Evolutionary conservation across 2,113 vertebrate genomes (phyloP), one percentile per base, ranked within the genome.

Genomic region (Amblyornis subalaris): DNA sequence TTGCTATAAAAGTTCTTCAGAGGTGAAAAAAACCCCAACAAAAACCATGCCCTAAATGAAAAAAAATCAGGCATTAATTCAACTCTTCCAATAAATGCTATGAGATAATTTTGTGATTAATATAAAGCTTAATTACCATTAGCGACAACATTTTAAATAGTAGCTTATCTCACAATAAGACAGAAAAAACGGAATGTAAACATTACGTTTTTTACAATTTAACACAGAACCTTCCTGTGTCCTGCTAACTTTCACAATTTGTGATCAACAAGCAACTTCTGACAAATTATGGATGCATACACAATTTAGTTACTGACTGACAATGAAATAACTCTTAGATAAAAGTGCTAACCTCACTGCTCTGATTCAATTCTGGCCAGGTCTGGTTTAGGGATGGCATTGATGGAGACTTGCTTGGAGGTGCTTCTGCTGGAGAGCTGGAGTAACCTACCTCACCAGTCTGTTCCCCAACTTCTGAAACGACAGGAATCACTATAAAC

Each of bases 341-440:
- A 84, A 95, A 92, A 90, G 90, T 91, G 72, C 98, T 98, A 98
- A 99, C 99, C 99, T 99, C 99, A 58, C 98, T 99, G 98, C 98
- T 99, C 98, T 99, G 99, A 98, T 99, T 99, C 97, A 99, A 97
- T 95, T 99, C 99, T 11, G 99, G 99, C 99, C 99, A 99, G 74
- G 98, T 99, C 98, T 99, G 99, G 97, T 99, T 99, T 78, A 99
- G 98, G 4, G 99, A 99, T n/a, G 99, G 99, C 99, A 99, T 99
- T 60, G 99, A 99, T 10, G 99, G 99, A 31, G 99, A 99, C 96
- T 99, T 99, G 98, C 98, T 99, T 94, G 99, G 99, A 94, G 99
- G 98, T 71, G 99, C 99, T 97, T 99, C 99, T 82, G 98, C 98
- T 42, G 99, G 99, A 71, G 99, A 99, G 93, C 98, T 97, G 15